Evolutionary conservation across 2,888 invertebrate genomes (phyloP).

Genomic region (Halocaridina rubra): DNA sequence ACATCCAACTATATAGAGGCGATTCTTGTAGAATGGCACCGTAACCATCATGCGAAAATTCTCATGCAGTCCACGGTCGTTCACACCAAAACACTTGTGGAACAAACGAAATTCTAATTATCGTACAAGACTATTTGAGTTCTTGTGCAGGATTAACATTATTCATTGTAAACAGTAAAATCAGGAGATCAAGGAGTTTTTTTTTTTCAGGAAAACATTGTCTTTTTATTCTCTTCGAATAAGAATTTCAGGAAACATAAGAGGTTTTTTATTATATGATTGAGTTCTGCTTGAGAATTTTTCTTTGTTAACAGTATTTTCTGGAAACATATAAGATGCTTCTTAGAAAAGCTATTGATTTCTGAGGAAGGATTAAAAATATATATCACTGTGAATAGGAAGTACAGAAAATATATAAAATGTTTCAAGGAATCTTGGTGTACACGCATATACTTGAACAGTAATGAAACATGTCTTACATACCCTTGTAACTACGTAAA

Average conservation of each 20-base stretch:
- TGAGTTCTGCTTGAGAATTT: too few species aligned
- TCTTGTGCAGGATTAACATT: too few species aligned
- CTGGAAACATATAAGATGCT: not conserved
- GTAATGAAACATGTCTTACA: not conserved
- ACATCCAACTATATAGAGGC: constrained; percentile 42
- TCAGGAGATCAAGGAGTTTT: not conserved
- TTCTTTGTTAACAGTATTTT: too few species aligned
- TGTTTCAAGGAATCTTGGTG: not conserved
- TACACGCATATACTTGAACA: too few species aligned
- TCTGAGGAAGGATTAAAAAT: not conserved
- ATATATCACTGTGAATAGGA: not conserved
- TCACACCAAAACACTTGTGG: constrained; percentile 28
- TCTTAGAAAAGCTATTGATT: not conserved
- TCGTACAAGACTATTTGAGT: too few species aligned
- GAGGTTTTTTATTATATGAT: not conserved
- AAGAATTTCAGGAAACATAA: not conserved
- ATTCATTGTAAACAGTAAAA: not conserved
- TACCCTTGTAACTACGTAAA: constrained; percentile 23
- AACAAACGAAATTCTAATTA: too few species aligned
- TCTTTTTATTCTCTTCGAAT: not conserved
- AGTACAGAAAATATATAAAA: not conserved
- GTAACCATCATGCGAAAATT: constrained; percentile 17
- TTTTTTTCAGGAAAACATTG: not conserved
- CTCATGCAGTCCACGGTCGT: constrained; percentile 21
- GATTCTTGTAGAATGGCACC: constrained; percentile 28